phyloP scores from a whole-genome alignment of 2,797 vertebrate genomes.

The Platalea minor region DNA sequence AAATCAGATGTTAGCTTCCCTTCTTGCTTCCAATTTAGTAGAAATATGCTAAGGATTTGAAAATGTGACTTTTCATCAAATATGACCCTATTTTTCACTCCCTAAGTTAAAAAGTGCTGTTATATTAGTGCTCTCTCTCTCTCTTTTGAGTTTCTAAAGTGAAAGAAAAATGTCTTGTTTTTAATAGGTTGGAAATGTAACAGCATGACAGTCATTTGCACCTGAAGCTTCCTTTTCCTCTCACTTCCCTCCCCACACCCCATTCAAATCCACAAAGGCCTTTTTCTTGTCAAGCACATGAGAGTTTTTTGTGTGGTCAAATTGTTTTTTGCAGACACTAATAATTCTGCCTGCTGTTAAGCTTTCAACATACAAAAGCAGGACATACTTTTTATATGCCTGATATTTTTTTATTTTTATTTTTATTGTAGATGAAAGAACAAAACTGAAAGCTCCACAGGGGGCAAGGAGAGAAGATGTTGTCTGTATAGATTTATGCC shows the following conservation, averaged over 20 bases:
- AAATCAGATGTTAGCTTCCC: conserved; percentile 20
- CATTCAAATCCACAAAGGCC: not conserved
- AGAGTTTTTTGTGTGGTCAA: not conserved
- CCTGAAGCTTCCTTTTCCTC: not conserved
- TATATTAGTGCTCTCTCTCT: not conserved
- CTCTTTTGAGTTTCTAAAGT: not conserved
- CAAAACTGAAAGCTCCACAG: not conserved
- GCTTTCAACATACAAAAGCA: not conserved
- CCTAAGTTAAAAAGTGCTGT: not conserved
- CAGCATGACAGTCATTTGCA: not conserved
- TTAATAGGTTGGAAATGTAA: not conserved
- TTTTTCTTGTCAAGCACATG: not conserved
- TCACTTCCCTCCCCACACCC: not conserved
- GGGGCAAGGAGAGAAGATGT: not conserved
- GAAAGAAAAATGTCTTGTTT: not conserved
- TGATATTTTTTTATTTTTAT: too few relatives aligned
- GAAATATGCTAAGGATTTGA: conserved; percentile 1
- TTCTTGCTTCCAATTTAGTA: not conserved
- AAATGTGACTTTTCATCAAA: conserved; percentile 31
- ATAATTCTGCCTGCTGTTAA: not conserved
- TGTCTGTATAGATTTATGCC: not conserved
- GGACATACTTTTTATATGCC: not conserved
- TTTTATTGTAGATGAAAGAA: not conserved
- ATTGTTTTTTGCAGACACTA: not conserved
- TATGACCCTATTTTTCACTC: not conserved